Evolutionary conservation across 2,888 invertebrate species (phyloP).

Genomic region (Melanchra persicariae): DNA sequence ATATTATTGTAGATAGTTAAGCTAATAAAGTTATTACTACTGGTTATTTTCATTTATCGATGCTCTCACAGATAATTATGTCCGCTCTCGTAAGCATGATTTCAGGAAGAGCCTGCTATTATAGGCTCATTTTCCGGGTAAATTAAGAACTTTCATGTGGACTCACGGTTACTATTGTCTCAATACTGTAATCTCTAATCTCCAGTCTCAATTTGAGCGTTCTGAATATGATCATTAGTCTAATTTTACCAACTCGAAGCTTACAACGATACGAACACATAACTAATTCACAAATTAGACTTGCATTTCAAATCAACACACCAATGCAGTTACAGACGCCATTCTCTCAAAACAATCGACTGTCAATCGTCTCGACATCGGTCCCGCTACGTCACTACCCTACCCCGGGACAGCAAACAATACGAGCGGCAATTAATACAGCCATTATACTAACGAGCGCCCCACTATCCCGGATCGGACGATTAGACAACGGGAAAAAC

Average conservation of each 20-base stretch:
- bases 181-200: too few species aligned
- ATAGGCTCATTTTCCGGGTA: too few species aligned
- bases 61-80: not conserved
- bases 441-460: slow-evolving; percentile 82
- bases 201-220: not conserved
- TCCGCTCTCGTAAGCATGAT: not conserved
- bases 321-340: not conserved
- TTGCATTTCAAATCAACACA: not conserved
- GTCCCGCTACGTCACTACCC: slow-evolving; percentile 44
- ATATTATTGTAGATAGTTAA: not conserved
- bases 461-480: slow-evolving; percentile 73
- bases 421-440: slow-evolving; percentile 84
- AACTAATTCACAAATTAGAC: not conserved
- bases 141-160: too few species aligned
- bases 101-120: too few species aligned
- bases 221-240: not conserved
- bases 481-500: slow-evolving; percentile 77
- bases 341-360: slow-evolving; percentile 34
- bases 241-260: not conserved
- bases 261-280: not conserved
- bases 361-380: slow-evolving; percentile 40
- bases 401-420: slow-evolving; percentile 75
- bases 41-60: not conserved
- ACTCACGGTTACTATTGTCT: too few species aligned
- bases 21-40: not conserved